Base-by-base conservation (phyloP, 1,140 invertebrate genomes). In the Aricia agestis region DNA sequence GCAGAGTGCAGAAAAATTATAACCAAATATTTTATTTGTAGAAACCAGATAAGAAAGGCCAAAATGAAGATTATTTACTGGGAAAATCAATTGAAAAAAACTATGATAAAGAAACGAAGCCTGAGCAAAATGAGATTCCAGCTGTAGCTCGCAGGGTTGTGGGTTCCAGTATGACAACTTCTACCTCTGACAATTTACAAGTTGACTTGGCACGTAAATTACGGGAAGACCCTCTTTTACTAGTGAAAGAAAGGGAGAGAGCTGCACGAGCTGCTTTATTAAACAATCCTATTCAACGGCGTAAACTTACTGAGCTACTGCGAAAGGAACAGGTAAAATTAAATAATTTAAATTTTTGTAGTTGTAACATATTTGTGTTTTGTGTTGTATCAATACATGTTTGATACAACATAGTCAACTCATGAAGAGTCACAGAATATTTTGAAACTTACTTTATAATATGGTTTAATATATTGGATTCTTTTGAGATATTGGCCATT, bases 231-330 rank as follows among this genome's bases (percentile, higher is more conserved):
- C 98, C 98, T 0, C 85, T 98, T 36, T 95, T 97, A 80, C 92
- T 95, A 2, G 98, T 98, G 0, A 96, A 96, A 79, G 95, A 97
- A 85, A 94, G 95, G 71, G 96, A 98, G 91, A 94, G 97, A 85
- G 97, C 98, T 91, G 95, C 95, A 0, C 92, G 95, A 58, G 94
- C 94, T 67, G 95, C 97, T 77, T 90, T 98, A 25, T 84, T 98
- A 9, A 95, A 97, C 77, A 98, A 98, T 94, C 97, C 97, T n/a
- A 93, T 98, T 0, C 97, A 97, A 87, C 91, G 98, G 74, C 97
- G 97, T 78, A 95, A 96, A 88, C 85, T 98, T 1, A 94, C 97
- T 82, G 94, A 96, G 80, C 91, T 97, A 79, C 93, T 98, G 77
- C 92, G 94, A 83, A 91, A 89, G 69, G 93, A 95, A 78, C 87